phyloP scores from a whole-genome alignment of 2,113 vertebrate species.

The Epinephelus lanceolatus region DNA sequence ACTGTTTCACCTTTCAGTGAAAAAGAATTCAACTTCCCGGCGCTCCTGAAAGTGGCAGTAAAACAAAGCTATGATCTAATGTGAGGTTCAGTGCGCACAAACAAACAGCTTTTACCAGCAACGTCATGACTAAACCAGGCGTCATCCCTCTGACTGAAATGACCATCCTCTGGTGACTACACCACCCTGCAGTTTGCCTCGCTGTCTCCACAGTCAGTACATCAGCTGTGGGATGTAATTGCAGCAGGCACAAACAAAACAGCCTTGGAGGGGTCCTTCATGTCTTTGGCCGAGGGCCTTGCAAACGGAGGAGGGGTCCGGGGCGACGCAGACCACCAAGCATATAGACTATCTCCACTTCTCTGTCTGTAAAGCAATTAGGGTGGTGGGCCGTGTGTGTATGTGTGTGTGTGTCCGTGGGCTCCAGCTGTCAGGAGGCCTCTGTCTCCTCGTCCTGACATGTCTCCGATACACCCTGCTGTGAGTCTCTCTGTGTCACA shows the following conservation, averaged over 20 bases:
- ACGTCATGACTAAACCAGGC: constrained; percentile 36
- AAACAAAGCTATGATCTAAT: neutral
- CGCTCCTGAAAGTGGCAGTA: no score
- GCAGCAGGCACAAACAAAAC: constrained; percentile 79
- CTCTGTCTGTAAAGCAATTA: constrained; percentile 81
- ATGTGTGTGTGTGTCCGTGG: constrained; percentile 52
- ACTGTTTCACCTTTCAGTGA: no score
- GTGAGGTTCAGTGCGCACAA: neutral
- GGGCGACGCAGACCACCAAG: constrained; percentile 54
- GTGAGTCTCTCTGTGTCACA: constrained; percentile 79
- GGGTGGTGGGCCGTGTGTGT: constrained; percentile 60
- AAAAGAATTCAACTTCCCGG: no score
- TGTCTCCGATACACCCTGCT: constrained; percentile 79
- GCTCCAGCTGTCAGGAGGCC: constrained; percentile 84
- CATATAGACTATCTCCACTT: constrained; percentile 53
- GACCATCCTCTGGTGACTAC: constrained; percentile 48
- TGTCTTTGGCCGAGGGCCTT: constrained; percentile 75
- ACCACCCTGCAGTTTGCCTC: constrained; percentile 56
- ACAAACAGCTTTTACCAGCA: constrained; percentile 12
- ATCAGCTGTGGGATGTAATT: constrained; percentile 82
- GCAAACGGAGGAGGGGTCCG: constrained; percentile 65
- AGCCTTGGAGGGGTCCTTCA: constrained; percentile 77
- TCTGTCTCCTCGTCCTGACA: constrained; percentile 83
- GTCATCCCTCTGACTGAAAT: constrained; percentile 45
- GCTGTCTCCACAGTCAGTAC: constrained; percentile 50